phyloP scores from a whole-genome alignment of 2,113 vertebrate species.

The Silurus glanis region DNA sequence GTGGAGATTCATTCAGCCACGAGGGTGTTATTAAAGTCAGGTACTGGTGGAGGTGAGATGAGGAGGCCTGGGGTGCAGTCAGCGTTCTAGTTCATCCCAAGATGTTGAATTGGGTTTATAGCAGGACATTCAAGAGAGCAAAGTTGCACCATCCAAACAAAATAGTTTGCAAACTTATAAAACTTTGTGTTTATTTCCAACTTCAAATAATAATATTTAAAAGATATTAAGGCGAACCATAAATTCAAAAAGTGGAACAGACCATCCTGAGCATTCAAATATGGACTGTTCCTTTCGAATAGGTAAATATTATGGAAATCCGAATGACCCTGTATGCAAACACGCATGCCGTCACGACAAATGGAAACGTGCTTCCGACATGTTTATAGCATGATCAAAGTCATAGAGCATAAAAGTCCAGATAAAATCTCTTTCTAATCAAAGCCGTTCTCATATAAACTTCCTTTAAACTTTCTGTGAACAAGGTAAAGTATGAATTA shows the following conservation, averaged over 20 bases:
- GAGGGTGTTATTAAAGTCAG: too few species aligned
- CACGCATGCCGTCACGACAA: neutral
- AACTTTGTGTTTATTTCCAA: neutral
- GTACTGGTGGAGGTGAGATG: too few species aligned
- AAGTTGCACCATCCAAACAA: too few species aligned
- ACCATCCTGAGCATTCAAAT: neutral
- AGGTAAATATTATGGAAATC: constrained; percentile 16
- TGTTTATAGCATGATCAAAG: neutral
- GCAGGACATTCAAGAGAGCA: too few species aligned
- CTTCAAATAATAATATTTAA: neutral
- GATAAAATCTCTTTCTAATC: neutral
- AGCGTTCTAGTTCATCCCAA: too few species aligned
- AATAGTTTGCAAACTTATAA: neutral
- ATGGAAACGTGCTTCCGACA: neutral
- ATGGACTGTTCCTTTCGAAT: neutral
- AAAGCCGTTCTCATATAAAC: too few species aligned
- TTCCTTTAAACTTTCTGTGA: too few species aligned
- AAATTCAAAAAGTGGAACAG: neutral
- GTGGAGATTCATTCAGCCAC: too few species aligned
- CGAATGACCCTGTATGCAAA: neutral
- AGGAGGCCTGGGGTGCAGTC: too few species aligned
- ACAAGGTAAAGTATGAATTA: too few species aligned
- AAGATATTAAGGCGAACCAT: neutral
- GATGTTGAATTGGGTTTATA: too few species aligned
- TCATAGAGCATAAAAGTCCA: neutral